phyloP scores from a whole-genome alignment of 2,797 vertebrate genomes.

The Myiotriccus ornatus region DNA sequence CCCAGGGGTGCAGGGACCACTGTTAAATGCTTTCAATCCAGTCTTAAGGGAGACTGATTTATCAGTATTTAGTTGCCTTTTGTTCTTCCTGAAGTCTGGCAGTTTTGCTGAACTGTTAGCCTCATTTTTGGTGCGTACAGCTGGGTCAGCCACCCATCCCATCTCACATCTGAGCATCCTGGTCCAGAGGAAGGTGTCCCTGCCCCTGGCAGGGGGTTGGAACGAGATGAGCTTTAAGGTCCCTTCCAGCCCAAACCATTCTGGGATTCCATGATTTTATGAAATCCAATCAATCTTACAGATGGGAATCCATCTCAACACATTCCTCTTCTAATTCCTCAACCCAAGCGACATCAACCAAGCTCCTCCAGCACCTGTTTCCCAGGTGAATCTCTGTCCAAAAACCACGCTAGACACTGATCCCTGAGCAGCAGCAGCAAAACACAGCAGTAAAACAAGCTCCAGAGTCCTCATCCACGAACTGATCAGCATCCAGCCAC shows the following conservation, averaged over 20 bases:
- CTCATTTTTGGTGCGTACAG: fast-evolving
- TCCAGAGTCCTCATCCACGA: neutral
- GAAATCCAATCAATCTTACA: neutral
- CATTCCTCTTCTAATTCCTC: neutral
- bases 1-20: neutral
- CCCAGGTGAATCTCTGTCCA: neutral
- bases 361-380: neutral
- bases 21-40: neutral
- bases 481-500: neutral
- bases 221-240: neutral
- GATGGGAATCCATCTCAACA: neutral
- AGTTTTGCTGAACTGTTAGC: neutral
- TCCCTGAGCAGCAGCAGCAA: neutral
- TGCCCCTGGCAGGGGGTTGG: neutral
- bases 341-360: neutral
- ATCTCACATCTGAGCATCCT: neutral
- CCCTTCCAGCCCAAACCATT: neutral
- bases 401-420: neutral
- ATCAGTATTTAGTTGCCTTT: neutral
- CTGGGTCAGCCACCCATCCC: neutral
- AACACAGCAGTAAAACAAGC: neutral
- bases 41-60: neutral
- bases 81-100: neutral
- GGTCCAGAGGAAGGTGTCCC: neutral
- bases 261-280: neutral